A percentile compares a stretch with the other conserved stretches of the same genome.
Conservation (phyloP, 2,797 vertebrate species). For the Pampus argenteus region DNA sequence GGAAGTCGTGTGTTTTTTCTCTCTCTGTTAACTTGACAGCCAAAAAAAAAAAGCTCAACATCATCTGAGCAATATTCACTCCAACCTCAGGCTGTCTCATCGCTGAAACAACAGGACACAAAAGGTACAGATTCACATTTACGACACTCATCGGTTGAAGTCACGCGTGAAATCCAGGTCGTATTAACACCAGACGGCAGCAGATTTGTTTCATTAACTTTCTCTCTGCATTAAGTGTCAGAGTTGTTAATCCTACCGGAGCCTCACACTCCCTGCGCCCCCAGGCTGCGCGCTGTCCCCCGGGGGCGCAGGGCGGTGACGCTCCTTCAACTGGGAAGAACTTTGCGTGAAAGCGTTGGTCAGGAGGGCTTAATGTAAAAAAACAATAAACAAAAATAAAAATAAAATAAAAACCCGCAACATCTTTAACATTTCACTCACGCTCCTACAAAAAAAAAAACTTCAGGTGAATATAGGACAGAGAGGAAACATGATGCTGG, state of each 20-base stretch:
- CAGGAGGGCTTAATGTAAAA: neutral
- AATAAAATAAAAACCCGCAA: too few species aligned
- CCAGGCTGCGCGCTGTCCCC: constrained; percentile 1
- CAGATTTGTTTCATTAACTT: neutral
- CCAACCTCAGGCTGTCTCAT: neutral
- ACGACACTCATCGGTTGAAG: neutral
- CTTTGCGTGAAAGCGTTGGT: constrained; percentile 10
- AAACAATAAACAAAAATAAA: too few species aligned
- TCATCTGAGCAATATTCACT: constrained; percentile 20
- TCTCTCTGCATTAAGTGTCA: neutral
- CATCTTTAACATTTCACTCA: constrained; percentile 61
- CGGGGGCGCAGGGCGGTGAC: constrained; percentile 3
- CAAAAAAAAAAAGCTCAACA: constrained; percentile 28
- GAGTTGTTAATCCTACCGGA: constrained; percentile 1
- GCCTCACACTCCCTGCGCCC: neutral
- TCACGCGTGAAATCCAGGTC: too few species aligned
- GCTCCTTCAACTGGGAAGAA: constrained; percentile 30
- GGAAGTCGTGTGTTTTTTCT: rapidly evolving
- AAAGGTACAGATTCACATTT: rapidly evolving
- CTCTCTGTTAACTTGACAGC: neutral
- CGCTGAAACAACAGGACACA: neutral
- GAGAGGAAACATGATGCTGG: neutral
- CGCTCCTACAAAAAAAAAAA: constrained; percentile 37
- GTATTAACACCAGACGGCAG: too few species aligned
- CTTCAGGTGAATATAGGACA: constrained; percentile 36